Evolutionary conservation across 2,113 vertebrate species (phyloP).

Genomic region (Phyllostomus hastatus): DNA sequence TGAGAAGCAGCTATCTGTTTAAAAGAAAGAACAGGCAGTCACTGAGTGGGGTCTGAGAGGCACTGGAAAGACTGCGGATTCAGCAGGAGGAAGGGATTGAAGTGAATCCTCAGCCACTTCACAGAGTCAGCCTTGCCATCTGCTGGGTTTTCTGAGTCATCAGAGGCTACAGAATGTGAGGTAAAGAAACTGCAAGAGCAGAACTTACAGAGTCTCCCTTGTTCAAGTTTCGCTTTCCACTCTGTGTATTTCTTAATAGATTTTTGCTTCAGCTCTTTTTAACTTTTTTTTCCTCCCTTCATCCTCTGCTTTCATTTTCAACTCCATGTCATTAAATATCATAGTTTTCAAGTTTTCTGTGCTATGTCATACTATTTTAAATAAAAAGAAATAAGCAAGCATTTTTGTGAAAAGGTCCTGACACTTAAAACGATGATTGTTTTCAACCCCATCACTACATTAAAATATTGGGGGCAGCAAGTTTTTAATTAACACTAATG

Average conservation of each 20-base stretch:
- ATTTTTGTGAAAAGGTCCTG: background rate
- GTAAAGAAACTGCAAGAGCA: background rate
- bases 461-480: background rate
- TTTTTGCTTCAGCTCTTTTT: background rate
- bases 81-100: background rate
- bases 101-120: background rate
- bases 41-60: accelerated
- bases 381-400: background rate
- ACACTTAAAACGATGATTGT: background rate
- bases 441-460: background rate
- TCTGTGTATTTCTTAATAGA: background rate
- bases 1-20: background rate
- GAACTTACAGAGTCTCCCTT: background rate
- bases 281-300: background rate
- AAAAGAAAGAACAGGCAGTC: background rate
- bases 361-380: background rate
- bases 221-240: background rate
- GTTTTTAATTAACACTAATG: background rate
- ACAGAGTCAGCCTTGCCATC: background rate
- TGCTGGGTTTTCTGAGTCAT: background rate
- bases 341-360: background rate
- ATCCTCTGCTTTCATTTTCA: background rate
- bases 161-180: background rate
- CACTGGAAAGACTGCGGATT: background rate
- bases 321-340: background rate